Conservation (phyloP, 2,888 invertebrate genomes). For the Phyllotreta cruciferae region DNA sequence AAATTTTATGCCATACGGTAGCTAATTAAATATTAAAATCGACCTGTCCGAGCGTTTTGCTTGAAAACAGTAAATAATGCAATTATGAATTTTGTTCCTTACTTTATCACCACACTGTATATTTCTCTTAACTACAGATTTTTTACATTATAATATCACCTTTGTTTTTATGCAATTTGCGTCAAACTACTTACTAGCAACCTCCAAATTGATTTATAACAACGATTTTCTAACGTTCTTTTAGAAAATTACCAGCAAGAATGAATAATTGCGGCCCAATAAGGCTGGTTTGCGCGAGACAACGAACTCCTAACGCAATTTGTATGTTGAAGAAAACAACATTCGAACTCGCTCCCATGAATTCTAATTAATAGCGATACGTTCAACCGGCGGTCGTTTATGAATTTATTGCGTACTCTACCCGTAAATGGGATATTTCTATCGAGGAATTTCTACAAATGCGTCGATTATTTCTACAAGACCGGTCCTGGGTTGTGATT, state of each 20-base stretch:
- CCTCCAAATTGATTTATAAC: background rate
- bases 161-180: background rate
- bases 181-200: background rate
- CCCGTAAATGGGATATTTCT: no score
- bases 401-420: background rate
- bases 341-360: constrained; percentile 1
- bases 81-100: no score
- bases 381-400: constrained; percentile 3
- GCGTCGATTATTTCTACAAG: background rate
- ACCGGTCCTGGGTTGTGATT: constrained; percentile 24
- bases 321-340: constrained; percentile 11
- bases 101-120: no score
- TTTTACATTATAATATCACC: background rate
- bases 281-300: background rate
- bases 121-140: no score
- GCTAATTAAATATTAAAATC: no score
- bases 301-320: constrained; percentile 10
- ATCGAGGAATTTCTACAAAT: no score
- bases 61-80: no score
- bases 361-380: constrained; percentile 6
- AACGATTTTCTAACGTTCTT: constrained; percentile 5
- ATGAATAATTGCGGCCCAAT: constrained; percentile 1
- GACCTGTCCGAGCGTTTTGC: no score
- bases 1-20: no score
- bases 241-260: constrained; percentile 1